These are phyloP conservation scores for Eospalax fontanierii DNA, from an alignment of 2,797 vertebrate species.

Conservation along the genomic window DNA sequence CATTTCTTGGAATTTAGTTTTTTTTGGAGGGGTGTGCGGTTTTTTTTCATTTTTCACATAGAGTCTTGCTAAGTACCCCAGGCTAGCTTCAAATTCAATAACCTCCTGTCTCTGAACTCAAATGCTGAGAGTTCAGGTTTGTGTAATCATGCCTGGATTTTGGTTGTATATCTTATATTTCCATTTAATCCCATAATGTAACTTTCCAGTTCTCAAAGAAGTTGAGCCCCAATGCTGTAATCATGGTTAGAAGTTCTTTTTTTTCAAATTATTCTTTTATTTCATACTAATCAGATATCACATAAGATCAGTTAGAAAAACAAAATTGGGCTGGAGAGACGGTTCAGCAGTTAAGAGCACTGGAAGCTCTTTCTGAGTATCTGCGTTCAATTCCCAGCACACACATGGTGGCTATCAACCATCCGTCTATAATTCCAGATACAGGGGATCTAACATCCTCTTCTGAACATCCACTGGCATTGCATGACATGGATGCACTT, in stretches of 20 bases:
- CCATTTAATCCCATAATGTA: slow-evolving; percentile 27
- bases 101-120: not conserved
- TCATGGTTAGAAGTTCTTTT: slow-evolving; percentile 23
- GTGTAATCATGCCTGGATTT: not conserved
- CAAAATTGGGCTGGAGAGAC: not conserved
- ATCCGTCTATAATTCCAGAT: no score
- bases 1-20: not conserved
- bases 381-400: no score
- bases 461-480: no score
- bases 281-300: not conserved
- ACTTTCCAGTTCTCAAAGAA: slow-evolving; percentile 56
- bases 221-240: slow-evolving; percentile 39
- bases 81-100: not conserved
- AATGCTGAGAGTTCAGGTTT: not conserved
- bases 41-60: not conserved
- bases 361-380: no score
- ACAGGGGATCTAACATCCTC: no score
- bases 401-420: no score
- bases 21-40: not conserved
- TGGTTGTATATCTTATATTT: slow-evolving; percentile 42
- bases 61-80: not conserved
- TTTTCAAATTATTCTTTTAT: slow-evolving; percentile 48
- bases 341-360: no score
- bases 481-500: no score
- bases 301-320: slow-evolving; percentile 43